phyloP scores from a whole-genome alignment of 2,113 vertebrate species.

The Dicerorhinus sumatrensis region DNA sequence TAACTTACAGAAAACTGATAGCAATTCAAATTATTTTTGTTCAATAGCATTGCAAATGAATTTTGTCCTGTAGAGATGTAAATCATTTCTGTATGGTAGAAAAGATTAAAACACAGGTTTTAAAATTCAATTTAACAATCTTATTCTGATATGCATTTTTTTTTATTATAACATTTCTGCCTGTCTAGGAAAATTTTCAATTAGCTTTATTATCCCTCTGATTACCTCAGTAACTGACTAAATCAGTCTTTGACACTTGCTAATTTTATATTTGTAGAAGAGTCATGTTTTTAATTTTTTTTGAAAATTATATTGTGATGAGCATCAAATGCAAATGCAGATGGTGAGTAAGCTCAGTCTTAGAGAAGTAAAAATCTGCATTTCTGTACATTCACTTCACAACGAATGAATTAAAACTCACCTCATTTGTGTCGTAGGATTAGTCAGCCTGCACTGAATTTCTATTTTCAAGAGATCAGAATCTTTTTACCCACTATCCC shows the following conservation, averaged over 20 bases:
- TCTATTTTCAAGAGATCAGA: neutral
- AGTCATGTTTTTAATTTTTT: neutral
- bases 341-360: neutral
- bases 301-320: constrained; percentile 9
- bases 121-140: neutral
- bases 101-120: constrained; percentile 8
- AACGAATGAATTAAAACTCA: neutral
- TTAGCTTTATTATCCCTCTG: neutral
- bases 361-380: neutral
- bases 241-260: neutral
- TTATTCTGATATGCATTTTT: neutral
- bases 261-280: neutral
- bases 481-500: neutral
- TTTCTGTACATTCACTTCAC: constrained; percentile 17
- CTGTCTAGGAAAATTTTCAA: neutral
- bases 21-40: neutral
- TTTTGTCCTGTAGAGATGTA: neutral
- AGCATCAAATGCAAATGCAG: neutral
- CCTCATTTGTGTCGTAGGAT: neutral
- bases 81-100: neutral
- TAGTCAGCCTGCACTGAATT: neutral
- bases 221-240: neutral
- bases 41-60: neutral
- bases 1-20: constrained; percentile 20
- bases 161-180: neutral